phyloP scores from a whole-genome alignment of 2,888 invertebrate genomes.

The Hofmannophila pseudospretella region DNA sequence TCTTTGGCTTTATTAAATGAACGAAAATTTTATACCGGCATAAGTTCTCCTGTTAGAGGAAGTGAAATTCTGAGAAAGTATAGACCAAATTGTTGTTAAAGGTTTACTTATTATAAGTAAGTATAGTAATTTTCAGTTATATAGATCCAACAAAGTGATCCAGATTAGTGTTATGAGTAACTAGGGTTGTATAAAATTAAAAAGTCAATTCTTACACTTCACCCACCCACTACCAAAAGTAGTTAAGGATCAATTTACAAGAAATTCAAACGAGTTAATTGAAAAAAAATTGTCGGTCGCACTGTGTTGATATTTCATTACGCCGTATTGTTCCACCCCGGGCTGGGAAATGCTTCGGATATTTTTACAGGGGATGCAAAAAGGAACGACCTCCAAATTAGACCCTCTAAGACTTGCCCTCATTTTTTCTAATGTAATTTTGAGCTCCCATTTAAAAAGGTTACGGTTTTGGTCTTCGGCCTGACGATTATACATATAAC shows the following conservation, averaged over 20 bases:
- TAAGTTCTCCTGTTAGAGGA: too few species aligned
- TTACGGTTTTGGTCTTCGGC: background rate
- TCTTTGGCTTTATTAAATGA: too few species aligned
- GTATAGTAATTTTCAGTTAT: too few species aligned
- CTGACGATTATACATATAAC: background rate
- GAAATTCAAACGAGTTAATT: conserved; percentile 20
- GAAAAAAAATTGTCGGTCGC: conserved; percentile 29
- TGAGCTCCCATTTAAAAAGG: conserved; percentile 37
- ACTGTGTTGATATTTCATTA: conserved; percentile 58
- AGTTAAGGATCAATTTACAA: conserved; percentile 1
- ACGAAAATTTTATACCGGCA: too few species aligned
- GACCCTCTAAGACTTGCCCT: conserved; percentile 44
- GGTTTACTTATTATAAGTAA: too few species aligned
- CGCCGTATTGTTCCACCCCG: conserved; percentile 38
- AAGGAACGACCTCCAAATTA: conserved; percentile 49
- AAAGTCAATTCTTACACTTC: too few species aligned
- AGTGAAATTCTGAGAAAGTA: too few species aligned
- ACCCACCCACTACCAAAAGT: too few species aligned
- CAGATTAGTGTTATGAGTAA: too few species aligned
- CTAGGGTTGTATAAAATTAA: too few species aligned
- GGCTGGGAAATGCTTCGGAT: conserved; percentile 44
- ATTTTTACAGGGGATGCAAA: conserved; percentile 50
- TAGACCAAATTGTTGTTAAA: too few species aligned
- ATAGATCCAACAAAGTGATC: too few species aligned
- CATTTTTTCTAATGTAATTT: conserved; percentile 58